These are phyloP conservation scores for Asarcornis scutulata DNA, from an alignment of 2,113 vertebrate species.

Conservation along the genomic window DNA sequence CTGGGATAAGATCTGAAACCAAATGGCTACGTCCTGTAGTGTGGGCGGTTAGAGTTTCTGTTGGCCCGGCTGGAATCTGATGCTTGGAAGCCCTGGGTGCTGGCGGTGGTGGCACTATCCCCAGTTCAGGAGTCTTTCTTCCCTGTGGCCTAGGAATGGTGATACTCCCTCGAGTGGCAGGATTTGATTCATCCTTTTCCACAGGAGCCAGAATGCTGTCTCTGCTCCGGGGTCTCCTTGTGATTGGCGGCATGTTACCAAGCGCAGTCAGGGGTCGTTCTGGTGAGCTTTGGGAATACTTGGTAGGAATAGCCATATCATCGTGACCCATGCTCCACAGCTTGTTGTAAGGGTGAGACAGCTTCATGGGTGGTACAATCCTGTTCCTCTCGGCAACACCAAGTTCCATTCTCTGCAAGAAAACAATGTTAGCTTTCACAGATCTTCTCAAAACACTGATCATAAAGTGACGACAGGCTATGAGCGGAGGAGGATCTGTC, in stretches of 20 bases:
- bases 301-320: slow-evolving; percentile 77
- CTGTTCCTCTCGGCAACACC: slow-evolving; percentile 77
- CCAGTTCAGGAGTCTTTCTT: slow-evolving; percentile 90
- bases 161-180: slow-evolving; percentile 78
- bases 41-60: slow-evolving; percentile 18
- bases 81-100: slow-evolving; percentile 78
- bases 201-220: slow-evolving; percentile 54
- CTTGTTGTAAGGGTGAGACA: slow-evolving; percentile 87
- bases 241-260: slow-evolving; percentile 42
- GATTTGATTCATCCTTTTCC: slow-evolving; percentile 59
- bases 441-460: background rate
- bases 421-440: background rate
- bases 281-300: slow-evolving; percentile 67
- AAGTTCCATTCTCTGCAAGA: slow-evolving; percentile 87
- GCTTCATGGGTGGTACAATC: slow-evolving; percentile 82
- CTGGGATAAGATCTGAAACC: slow-evolving; percentile 52
- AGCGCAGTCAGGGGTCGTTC: slow-evolving; percentile 74
- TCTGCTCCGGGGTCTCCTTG: slow-evolving; percentile 59
- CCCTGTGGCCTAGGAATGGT: slow-evolving; percentile 94
- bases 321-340: slow-evolving; percentile 86
- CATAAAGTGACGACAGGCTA: background rate
- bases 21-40: background rate
- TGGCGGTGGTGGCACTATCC: slow-evolving; percentile 84
- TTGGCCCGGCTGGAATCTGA: slow-evolving; percentile 2
- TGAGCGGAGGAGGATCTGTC: background rate